Base-by-base conservation (phyloP, 1,140 invertebrate species). In the Cydia strobilella region DNA sequence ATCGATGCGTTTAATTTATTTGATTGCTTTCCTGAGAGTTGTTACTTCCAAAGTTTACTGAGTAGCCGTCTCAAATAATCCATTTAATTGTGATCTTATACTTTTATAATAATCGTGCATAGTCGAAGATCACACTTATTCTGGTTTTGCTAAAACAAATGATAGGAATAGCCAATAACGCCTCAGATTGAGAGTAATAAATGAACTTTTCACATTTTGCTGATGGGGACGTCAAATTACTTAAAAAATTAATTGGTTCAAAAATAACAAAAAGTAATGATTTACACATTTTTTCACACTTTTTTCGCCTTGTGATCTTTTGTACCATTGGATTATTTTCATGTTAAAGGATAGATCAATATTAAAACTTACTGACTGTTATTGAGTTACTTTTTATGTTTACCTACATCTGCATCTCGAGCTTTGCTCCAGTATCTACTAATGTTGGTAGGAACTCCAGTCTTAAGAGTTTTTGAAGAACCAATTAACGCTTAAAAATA, bases 1-100 rank as follows among this genome's bases (percentile, higher is more conserved):
- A 69, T 69, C 65, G 65, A 69, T 69, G 65, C 31, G 65, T 39
- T 69, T 69, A 69, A 69, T 69, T 69, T 69, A n/a, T 35, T 27
- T 69, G 65, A 69, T 69, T 69, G 65, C 65, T 69, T 69, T 35
- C 18, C 31, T 59, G 54, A 59, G 18, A 20, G 7, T 59, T 59
- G 6, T 20, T 10, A 23, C 9, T 23, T 42, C 7, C 25, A 39
- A 18, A 39, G 1, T 69, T 39, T 69, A 39, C 65, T 7, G 31
- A 20, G 65, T 39, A 13, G 20, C 20, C 48, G 4, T 59, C 10
- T 23, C 18, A 59, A 23, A 10, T 13, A 59, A 59, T 9, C 54
- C 10, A 59, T 59, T 23, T 10, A 7, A 13, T 3, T 23, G 1
- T 59, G 20, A 59, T 6, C 54, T 23, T 20, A n/a, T 59, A 59